Evolutionary conservation across 1,140 invertebrate species (phyloP).

Genomic region (Cataglyphis hispanica): DNA sequence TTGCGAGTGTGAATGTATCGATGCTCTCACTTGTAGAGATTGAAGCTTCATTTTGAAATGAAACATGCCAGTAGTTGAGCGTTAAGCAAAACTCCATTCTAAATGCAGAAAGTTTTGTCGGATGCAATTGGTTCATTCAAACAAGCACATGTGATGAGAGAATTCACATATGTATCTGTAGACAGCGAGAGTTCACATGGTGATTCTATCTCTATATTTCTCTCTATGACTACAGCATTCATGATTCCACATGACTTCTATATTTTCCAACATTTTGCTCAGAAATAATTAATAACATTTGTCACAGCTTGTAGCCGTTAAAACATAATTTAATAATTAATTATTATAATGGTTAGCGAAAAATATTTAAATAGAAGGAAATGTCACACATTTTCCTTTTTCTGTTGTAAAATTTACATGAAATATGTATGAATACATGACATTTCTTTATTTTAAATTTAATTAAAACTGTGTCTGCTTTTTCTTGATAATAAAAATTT

Average conservation of each 20-base stretch:
- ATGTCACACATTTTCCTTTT: no score
- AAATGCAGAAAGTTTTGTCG: conserved; percentile 51
- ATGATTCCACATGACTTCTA: neutral
- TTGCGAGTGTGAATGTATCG: conserved; percentile 3
- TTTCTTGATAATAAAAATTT: neutral
- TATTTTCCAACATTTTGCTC: neutral
- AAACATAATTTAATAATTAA: neutral
- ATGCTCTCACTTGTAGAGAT: neutral
- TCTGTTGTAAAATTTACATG: neutral
- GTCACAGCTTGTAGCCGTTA: neutral
- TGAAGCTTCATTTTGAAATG: conserved; percentile 16
- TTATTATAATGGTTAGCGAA: neutral
- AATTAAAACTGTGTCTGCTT: neutral
- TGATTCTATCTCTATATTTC: neutral
- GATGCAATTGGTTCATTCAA: conserved; percentile 26
- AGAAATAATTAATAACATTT: conserved; percentile 32
- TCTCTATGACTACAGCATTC: neutral
- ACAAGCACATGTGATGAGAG: neutral
- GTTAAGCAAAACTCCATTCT: conserved; percentile 32
- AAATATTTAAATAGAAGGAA: neutral
- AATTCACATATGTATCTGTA: neutral
- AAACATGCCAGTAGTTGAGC: conserved; percentile 16
- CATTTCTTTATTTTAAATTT: neutral
- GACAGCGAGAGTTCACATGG: neutral
- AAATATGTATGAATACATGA: neutral